Evolutionary conservation across 1,140 invertebrate genomes (phyloP).

Genomic region (Tetramorium alpestre): DNA sequence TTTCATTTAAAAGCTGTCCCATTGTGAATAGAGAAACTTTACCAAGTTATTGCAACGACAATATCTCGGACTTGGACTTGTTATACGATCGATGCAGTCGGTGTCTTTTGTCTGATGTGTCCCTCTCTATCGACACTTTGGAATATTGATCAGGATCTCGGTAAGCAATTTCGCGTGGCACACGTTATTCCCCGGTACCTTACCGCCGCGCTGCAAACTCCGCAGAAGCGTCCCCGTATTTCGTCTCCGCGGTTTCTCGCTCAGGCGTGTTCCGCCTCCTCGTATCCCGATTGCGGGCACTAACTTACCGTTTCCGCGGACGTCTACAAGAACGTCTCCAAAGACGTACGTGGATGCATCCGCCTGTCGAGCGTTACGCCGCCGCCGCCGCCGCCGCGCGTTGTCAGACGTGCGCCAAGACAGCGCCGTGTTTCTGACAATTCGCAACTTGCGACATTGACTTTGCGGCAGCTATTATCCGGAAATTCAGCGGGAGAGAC

Average conservation of each 20-base stretch:
- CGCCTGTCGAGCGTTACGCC: constrained; percentile 15
- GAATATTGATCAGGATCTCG: neutral
- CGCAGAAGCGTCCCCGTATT: neutral
- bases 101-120: neutral
- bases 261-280: neutral
- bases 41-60: neutral
- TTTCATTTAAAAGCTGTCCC: constrained; percentile 16
- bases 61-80: neutral
- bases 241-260: constrained; percentile 18
- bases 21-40: neutral
- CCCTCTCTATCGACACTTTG: neutral
- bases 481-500: constrained; percentile 40
- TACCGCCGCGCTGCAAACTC: neutral
- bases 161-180: neutral
- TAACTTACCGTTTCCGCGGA: constrained; percentile 23
- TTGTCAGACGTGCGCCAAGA: neutral
- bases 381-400: neutral
- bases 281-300: constrained; percentile 6
- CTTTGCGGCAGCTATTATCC: constrained; percentile 53
- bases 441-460: constrained; percentile 28
- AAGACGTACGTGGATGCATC: neutral
- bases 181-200: neutral
- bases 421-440: constrained; percentile 11
- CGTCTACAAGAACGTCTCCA: constrained; percentile 18
- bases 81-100: neutral